These are phyloP conservation scores for Tetraodon nigroviridis DNA, from an alignment of 2,113 vertebrate species.

Conservation along the genomic window DNA sequence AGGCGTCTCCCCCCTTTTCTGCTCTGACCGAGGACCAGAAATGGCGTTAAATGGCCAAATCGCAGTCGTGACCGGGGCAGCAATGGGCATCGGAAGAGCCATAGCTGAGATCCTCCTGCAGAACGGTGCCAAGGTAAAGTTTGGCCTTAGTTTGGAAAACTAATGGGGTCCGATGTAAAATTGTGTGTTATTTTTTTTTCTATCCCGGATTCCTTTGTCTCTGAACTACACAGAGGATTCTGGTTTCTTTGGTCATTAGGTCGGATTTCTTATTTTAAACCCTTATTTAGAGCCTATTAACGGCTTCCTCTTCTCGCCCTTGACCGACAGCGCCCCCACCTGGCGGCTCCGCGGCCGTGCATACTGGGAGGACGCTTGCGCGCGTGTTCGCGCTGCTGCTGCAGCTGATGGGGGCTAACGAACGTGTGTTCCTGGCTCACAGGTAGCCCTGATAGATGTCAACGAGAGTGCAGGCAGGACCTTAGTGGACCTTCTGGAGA, in stretches of 20 bases:
- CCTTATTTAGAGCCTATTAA: too few species aligned
- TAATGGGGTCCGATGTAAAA: too few species aligned
- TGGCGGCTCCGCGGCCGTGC: background rate
- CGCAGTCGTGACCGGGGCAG: conserved; percentile 65
- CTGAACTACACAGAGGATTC: too few species aligned
- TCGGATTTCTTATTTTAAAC: too few species aligned
- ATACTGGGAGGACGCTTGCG: too few species aligned
- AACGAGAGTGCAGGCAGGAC: conserved; percentile 38
- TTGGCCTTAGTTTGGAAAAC: too few species aligned
- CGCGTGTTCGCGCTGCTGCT: background rate
- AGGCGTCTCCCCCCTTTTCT: background rate
- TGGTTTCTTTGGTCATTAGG: too few species aligned
- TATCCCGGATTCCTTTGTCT: too few species aligned
- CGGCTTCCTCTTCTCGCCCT: too few species aligned
- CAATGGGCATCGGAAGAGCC: conserved; percentile 60
- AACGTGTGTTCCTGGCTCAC: background rate
- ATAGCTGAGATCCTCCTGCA: conserved; percentile 54
- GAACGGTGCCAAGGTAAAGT: conserved; percentile 64
- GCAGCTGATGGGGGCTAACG: background rate
- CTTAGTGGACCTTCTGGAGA: conserved; percentile 34
- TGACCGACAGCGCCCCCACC: too few species aligned
- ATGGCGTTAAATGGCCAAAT: conserved; percentile 50
- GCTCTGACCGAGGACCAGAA: background rate
- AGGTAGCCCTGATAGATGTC: conserved; percentile 68
- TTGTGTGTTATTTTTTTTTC: background rate